Conservation (phyloP, 2,113 vertebrate genomes). For the Rhipidura dahli region DNA sequence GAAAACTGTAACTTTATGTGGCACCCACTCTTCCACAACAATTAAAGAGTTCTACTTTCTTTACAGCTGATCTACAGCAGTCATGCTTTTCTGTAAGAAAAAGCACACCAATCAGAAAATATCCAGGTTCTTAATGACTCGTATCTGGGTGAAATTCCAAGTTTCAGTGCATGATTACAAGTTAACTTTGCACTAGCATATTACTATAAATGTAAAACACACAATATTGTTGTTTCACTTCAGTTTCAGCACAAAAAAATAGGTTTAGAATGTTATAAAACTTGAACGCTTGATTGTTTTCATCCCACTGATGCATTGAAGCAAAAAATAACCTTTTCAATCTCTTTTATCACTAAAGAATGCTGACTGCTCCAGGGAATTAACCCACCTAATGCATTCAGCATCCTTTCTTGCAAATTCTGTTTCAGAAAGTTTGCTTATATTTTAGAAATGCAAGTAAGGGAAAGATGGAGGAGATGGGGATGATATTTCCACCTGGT, state of each 20-base stretch:
- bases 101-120: neutral
- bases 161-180: conserved; percentile 24
- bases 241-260: conserved; percentile 40
- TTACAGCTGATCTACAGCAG: neutral
- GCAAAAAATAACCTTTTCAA: conserved; percentile 56
- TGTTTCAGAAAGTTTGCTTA: neutral
- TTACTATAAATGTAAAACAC: conserved; percentile 35
- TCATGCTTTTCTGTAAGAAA: neutral
- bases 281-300: neutral
- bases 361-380: conserved; percentile 23
- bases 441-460: neutral
- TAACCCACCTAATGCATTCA: conserved; percentile 42
- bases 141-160: neutral
- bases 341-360: conserved; percentile 9
- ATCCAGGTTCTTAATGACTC: neutral
- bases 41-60: conserved; percentile 27
- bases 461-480: neutral
- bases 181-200: conserved; percentile 4
- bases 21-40: neutral
- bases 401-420: conserved; percentile 4
- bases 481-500: neutral
- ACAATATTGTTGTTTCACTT: conserved; percentile 25
- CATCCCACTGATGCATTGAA: conserved; percentile 17
- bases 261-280: conserved; percentile 45
- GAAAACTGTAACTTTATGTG: neutral